These are phyloP conservation scores for Coelopa pilipes DNA, from an alignment of 2,888 invertebrate species.

Conservation along the genomic window DNA sequence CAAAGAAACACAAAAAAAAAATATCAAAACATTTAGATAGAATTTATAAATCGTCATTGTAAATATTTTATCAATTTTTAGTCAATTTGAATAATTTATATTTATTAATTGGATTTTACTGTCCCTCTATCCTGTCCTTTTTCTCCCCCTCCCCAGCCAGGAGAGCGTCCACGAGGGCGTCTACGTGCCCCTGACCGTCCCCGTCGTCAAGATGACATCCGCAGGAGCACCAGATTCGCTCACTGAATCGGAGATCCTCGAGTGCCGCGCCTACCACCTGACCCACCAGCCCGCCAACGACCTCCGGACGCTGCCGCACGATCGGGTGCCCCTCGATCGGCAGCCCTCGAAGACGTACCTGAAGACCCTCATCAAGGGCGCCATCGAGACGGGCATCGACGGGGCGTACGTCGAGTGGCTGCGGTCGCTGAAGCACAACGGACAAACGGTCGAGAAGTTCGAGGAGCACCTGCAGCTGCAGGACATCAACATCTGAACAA, in stretches of 20 bases:
- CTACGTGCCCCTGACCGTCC: constrained; percentile 41
- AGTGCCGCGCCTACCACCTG: constrained; percentile 81
- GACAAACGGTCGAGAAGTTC: constrained; percentile 69
- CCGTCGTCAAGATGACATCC: constrained; percentile 32
- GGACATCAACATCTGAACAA: too few species aligned
- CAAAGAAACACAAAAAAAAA: neutral
- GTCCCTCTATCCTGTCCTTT: neutral
- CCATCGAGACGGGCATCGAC: constrained; percentile 71
- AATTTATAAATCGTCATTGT: neutral
- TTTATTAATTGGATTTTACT: too few species aligned
- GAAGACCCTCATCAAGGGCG: constrained; percentile 62
- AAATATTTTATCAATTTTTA: neutral
- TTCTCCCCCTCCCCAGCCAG: constrained; percentile 39
- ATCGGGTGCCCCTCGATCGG: constrained; percentile 70
- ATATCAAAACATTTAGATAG: neutral
- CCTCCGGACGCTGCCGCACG: constrained; percentile 56
- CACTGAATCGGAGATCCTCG: constrained; percentile 1
- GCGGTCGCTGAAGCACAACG: constrained; percentile 79
- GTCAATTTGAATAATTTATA: neutral
- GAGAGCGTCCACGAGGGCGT: constrained; percentile 45
- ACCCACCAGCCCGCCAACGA: constrained; percentile 69
- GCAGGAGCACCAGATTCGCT: neutral
- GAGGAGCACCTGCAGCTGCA: constrained; percentile 62
- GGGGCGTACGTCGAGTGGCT: constrained; percentile 77
- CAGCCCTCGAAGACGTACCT: constrained; percentile 84